phyloP scores from a whole-genome alignment of 1,140 invertebrate genomes.

The Nephila pilipes region DNA sequence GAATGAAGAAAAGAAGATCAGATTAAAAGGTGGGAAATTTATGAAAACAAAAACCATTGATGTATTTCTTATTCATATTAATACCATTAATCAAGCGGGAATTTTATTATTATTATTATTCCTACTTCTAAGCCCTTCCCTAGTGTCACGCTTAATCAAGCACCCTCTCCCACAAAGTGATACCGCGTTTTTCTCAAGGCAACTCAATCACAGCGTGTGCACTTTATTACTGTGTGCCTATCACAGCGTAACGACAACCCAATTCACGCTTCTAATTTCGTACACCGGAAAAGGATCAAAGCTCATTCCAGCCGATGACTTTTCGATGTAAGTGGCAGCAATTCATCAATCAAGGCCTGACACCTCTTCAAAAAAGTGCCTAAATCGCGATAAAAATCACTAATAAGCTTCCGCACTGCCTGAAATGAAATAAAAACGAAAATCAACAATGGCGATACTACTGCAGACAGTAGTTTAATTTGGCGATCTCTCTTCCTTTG shows the following conservation, averaged over 20 bases:
- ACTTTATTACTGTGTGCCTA: neutral
- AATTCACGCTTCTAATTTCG: slow-evolving; percentile 47
- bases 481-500: neutral
- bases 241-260: slow-evolving; percentile 6
- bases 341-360: slow-evolving; percentile 48
- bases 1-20: too few relatives aligned
- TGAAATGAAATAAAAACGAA: slow-evolving; percentile 37
- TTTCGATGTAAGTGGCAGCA: neutral
- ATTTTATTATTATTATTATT: too few relatives aligned
- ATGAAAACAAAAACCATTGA: too few relatives aligned
- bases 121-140: too few relatives aligned
- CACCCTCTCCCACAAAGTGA: neutral
- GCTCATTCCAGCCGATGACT: neutral
- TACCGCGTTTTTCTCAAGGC: slow-evolving; percentile 7
- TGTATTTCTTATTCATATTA: too few relatives aligned
- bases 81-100: too few relatives aligned
- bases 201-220: neutral
- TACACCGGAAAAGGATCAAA: slow-evolving; percentile 9
- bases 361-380: slow-evolving; percentile 34
- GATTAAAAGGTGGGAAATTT: too few relatives aligned
- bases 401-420: slow-evolving; percentile 61
- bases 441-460: slow-evolving; percentile 36
- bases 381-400: slow-evolving; percentile 64
- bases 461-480: slow-evolving; percentile 16
- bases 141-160: neutral